Base-by-base conservation (phyloP, 2,888 invertebrate genomes). In the Carabus problematicus region DNA sequence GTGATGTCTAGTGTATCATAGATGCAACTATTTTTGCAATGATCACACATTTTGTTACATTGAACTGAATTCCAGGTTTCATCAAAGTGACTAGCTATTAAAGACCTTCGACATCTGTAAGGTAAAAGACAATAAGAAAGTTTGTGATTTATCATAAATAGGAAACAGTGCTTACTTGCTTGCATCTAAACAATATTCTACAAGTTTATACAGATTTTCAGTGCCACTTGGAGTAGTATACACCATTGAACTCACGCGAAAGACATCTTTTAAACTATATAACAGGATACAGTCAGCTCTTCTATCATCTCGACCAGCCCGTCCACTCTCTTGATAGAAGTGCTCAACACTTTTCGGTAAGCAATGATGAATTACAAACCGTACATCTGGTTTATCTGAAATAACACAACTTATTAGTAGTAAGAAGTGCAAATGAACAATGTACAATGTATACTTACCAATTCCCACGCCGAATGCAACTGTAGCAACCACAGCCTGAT, bases 381-480 rank as follows among this genome's bases (percentile, higher is more conserved):
- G 86, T 0, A 97, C 96, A 83, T 97, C 90, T 4, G 90, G 87
- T 76, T 90, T 90, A 76, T 90, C 85, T 80, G 62, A 54, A 63
- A 66, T 39, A 45, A 7, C 11, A 42, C 19, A 45, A 19, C 7
- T 8, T 4, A 59, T 59, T 7, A 41, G 29, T 29, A 3, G 12
- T 3, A 54, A 7, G 54, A 1, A 12, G 14, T 16, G 54, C 12
- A 11, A 9, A 54, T n/a, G n/a, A n/a, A n/a, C n/a, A 9, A 54
- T 12, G 54, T 54, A 29, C 29, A 6, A 16, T 14, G 3, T 54
- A 54, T 54, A 14, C 76, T 89, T 89, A 82, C 91, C 94, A 74
- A 97, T 97, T 0, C 97, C 97, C 89, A 97, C 91, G 8, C 97
- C 97, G 84, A 97, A 97, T 0, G 97, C 97, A 71, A 96, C 90